Base-by-base conservation (phyloP, 1,140 invertebrate genomes). In the Rhyacophila brunnea region DNA sequence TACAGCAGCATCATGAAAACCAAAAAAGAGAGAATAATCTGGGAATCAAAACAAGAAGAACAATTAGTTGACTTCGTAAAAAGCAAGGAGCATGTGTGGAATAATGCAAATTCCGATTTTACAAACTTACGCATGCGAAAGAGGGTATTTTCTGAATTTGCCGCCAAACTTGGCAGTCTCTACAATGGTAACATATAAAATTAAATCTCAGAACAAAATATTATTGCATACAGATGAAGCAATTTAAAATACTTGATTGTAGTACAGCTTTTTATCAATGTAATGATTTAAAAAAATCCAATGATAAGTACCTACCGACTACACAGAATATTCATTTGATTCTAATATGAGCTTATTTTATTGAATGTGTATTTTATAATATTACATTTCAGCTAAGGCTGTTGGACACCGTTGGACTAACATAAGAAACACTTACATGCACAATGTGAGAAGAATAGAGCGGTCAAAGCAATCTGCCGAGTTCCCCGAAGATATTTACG, bases 391-490 rank as follows among this genome's bases (percentile, higher is more conserved):
- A 60, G 58, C 45, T 9, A 60, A 60, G 34, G 44, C 58, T n/a
- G 58, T 60, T 2, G 45, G 46, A 35, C 50, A 60, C 14, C 15
- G 58, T 11, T 60, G 58, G 58, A 60, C 58, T 11, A 60, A 52
- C 35, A 60, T 60, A 28, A 54, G 45, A 19, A 60, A 52, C 19
- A 60, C 58, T 1, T 60, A 60, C 14, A 45, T 53, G 11, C 43
- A 60, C 34, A 60, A 60, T 19, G n/a, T 60, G 9, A n/a, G 51
- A 13, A 54, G 45, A 48, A 45, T 60, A 13, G 50, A 60, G 17
- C 44, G 38, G 15, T 47, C 58, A 11, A 47, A 55, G 34, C 43
- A 55, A 23, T 34, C 43, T 2, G 34, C 45, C 9, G 32, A 49
- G 10, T 23, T 15, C 20, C 45, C 51, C 2, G 58, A 60, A 9